These are phyloP conservation scores for Rhabditoides inermis DNA, from an alignment of 2,888 invertebrate species.

Conservation along the genomic window DNA sequence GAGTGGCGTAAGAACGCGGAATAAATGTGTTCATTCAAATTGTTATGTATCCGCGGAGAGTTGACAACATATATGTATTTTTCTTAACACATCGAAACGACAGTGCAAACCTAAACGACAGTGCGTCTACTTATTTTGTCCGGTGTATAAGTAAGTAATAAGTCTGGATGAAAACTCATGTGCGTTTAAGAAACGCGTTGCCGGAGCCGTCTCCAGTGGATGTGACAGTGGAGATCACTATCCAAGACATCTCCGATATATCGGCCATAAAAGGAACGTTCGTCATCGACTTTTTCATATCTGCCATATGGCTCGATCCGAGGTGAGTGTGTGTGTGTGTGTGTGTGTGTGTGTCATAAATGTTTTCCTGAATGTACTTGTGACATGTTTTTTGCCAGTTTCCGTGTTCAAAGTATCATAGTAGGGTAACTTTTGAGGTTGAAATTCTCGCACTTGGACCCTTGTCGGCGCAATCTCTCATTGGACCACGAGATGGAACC, in stretches of 20 bases:
- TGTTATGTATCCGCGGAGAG: too few relatives aligned
- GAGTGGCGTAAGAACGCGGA: too few relatives aligned
- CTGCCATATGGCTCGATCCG: slow-evolving; percentile 47
- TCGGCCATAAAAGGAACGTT: slow-evolving; percentile 48
- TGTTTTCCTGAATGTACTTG: too few relatives aligned
- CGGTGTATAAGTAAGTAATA: too few relatives aligned
- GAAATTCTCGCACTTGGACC: slow-evolving; percentile 41
- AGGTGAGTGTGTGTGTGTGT: slow-evolving; percentile 12
- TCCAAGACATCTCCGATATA: slow-evolving; percentile 49
- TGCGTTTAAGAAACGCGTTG: slow-evolving; percentile 37
- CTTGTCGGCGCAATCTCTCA: slow-evolving; percentile 45
- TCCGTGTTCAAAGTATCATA: too few relatives aligned
- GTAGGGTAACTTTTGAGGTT: slow-evolving; percentile 15
- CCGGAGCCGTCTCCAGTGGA: slow-evolving; percentile 46
- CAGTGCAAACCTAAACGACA: too few relatives aligned
- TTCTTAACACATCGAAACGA: too few relatives aligned
- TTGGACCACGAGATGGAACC: slow-evolving; percentile 51
- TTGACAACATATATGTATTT: too few relatives aligned
- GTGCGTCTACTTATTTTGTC: too few relatives aligned
- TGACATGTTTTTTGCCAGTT: not conserved
- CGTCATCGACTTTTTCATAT: slow-evolving; percentile 48
- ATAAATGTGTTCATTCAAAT: too few relatives aligned
- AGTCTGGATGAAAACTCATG: not conserved
- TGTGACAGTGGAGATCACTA: slow-evolving; percentile 48
- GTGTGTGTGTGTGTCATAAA: too few relatives aligned